phyloP scores from a whole-genome alignment of 92 coral and sea anemone species.

The Epizoanthus rinbou region DNA sequence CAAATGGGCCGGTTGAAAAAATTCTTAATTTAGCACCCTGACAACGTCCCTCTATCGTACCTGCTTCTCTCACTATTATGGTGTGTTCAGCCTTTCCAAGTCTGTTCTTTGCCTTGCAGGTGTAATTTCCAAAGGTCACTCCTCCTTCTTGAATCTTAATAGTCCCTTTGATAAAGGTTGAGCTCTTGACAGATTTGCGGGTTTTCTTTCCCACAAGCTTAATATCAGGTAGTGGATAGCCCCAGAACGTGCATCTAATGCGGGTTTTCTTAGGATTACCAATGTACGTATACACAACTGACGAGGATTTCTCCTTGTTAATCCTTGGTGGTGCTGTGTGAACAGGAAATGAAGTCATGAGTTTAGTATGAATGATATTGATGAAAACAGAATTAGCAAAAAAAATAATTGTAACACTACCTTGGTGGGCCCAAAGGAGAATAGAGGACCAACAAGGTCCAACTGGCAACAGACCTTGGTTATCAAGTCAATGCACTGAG shows the following conservation, averaged over 20 bases:
- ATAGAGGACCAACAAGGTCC: too few species aligned
- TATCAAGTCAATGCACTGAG: too few species aligned
- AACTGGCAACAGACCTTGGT: too few species aligned
- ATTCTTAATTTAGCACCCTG: too few species aligned
- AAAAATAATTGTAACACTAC: neutral
- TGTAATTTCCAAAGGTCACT: slow-evolving; percentile 59
- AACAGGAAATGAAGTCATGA: neutral
- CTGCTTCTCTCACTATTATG: slow-evolving; percentile 64
- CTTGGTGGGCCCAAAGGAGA: too few species aligned
- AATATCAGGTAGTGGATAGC: slow-evolving; percentile 65
- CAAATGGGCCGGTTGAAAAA: too few species aligned
- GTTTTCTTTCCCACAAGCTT: slow-evolving; percentile 34
- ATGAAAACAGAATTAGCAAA: too few species aligned
- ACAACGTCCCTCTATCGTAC: slow-evolving; percentile 36
- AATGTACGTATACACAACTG: slow-evolving; percentile 62
- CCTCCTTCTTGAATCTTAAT: slow-evolving; percentile 21
- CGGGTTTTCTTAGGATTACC: slow-evolving; percentile 55
- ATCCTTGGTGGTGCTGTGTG: slow-evolving; percentile 76
- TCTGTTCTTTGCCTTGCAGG: slow-evolving; percentile 59
- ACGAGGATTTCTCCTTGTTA: slow-evolving; percentile 50
- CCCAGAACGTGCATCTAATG: slow-evolving; percentile 72
- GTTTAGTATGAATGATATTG: too few species aligned
- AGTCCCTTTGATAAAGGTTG: slow-evolving; percentile 23
- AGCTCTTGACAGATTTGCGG: slow-evolving; percentile 21
- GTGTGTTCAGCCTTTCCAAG: slow-evolving; percentile 50